Base-by-base conservation (phyloP, 2,888 invertebrate genomes). In the Drosophila mettleri region DNA sequence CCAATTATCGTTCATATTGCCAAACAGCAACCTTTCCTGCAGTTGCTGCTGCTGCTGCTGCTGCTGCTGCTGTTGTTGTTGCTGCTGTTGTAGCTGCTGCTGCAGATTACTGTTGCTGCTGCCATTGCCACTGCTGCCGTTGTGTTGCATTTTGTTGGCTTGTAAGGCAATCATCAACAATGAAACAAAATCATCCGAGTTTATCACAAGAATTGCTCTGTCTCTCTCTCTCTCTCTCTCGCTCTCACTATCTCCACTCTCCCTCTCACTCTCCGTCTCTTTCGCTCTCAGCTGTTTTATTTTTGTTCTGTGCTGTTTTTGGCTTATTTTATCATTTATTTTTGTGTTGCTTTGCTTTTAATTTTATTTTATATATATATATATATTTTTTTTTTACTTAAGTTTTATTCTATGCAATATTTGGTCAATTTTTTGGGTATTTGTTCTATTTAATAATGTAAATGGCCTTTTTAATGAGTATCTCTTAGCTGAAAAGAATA, bases 91-190 rank as follows among this genome's bases (percentile, higher is more conserved):
- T 16, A 66, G 70, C 18, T 64, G 45, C 18, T 68, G 70, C 8
- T 69, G 73, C 41, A 61, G 69, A 61, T 62, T 55, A 74, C 18
- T 70, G 75, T n/a, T 75, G 71, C 52, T 53, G 79, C 38, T 72
- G 82, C 31, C 73, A 72, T 41, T 67, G 74, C 34, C 60, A 66
- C 54, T 59, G 70, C 53, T 55, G 78, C 52, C 70, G 74, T 66
- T 86, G 73, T 83, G 83, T 62, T 83, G 83, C 83, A 83, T 83
- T 70, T 86, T 76, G 63, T 70, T 74, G 74, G 71, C 61, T 79
- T 85, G 77, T 72, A 78, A 62, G 69, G 80, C 80, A 83, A 78
- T 80, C 82, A 83, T 85, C 86, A 78, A 82, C 80, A 66, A 64
- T 33, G 59, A 72, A 80, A 82, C 80, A 76, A 78, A 78, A 80